phyloP scores from a whole-genome alignment of 2,888 invertebrate species.

The Rotaria magnacalcarata region DNA sequence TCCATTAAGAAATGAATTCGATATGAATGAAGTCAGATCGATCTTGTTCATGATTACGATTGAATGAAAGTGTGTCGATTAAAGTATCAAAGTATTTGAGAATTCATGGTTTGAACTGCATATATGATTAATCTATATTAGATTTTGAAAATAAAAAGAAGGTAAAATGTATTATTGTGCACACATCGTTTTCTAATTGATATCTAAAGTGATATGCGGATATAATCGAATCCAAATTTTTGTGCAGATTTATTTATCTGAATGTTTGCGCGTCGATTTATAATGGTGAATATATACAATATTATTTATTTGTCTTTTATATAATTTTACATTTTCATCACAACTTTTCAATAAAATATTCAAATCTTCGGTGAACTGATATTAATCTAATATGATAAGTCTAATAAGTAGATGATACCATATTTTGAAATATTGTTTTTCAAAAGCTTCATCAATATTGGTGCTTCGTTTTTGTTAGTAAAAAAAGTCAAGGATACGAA shows the following conservation, averaged over 20 bases:
- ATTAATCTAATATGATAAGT: not conserved
- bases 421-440: not conserved
- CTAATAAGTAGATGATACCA: not conserved
- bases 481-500: too few species aligned
- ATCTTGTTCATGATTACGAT: too few species aligned
- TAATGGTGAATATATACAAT: not conserved
- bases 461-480: too few species aligned
- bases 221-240: not conserved
- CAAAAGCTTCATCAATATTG: not conserved
- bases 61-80: too few species aligned
- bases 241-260: not conserved
- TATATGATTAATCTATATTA: too few species aligned
- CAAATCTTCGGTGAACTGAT: not conserved
- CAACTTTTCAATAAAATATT: not conserved
- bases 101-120: too few species aligned
- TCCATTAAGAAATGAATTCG: too few species aligned
- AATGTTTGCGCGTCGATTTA: not conserved
- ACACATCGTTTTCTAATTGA: not conserved
- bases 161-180: too few species aligned
- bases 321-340: not conserved
- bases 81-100: too few species aligned
- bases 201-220: not conserved
- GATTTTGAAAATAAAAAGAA: too few species aligned
- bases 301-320: not conserved
- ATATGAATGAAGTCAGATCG: too few species aligned